phyloP scores from a whole-genome alignment of 2,888 invertebrate species.

The Chrysina gloriosa region DNA sequence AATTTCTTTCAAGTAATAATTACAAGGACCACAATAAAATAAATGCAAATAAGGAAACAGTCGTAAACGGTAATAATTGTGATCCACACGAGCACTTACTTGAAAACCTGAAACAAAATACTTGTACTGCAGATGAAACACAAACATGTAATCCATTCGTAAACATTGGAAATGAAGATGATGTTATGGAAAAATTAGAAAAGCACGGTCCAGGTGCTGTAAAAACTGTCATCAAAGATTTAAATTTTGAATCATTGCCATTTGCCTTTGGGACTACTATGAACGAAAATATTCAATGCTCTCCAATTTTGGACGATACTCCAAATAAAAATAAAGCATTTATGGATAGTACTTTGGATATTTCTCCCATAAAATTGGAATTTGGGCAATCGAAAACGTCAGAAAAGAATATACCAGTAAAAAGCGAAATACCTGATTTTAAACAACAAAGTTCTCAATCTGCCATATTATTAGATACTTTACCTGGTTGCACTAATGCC shows the following conservation, averaged over 20 bases:
- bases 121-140: neutral
- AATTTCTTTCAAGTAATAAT: too few species aligned
- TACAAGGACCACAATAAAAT: too few species aligned
- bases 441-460: slow-evolving; percentile 42
- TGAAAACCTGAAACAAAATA: too few species aligned
- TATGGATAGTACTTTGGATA: slow-evolving; percentile 69
- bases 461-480: slow-evolving; percentile 40
- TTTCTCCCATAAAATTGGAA: slow-evolving; percentile 70
- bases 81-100: too few species aligned
- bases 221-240: slow-evolving; percentile 7
- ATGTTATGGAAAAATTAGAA: slow-evolving; percentile 21
- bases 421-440: slow-evolving; percentile 30
- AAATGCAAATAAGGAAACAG: too few species aligned
- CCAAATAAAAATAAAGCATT: slow-evolving; percentile 67
- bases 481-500: slow-evolving; percentile 6
- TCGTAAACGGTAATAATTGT: neutral
- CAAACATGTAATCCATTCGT: slow-evolving; percentile 16
- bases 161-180: slow-evolving; percentile 16
- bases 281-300: slow-evolving; percentile 52
- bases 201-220: slow-evolving; percentile 22
- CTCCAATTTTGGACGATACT: slow-evolving; percentile 58
- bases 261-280: slow-evolving; percentile 34
- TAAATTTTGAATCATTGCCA: slow-evolving; percentile 34
- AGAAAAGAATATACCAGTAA: slow-evolving; percentile 17
- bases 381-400: slow-evolving; percentile 9